Conservation (phyloP, 1,140 invertebrate species). For the Drepana arcuata region DNA sequence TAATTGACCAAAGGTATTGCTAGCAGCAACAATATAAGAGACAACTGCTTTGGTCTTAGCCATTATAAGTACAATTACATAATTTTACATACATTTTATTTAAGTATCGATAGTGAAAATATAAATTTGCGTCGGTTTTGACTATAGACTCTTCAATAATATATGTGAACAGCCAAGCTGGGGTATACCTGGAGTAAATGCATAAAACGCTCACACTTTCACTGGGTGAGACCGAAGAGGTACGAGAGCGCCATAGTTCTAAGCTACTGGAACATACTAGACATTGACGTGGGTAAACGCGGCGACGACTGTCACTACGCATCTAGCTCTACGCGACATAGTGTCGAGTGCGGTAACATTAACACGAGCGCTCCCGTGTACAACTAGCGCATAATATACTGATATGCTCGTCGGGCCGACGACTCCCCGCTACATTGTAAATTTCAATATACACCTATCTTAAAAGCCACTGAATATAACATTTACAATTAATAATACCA, state of each 20-base stretch:
- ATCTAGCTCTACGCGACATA: conserved; percentile 40
- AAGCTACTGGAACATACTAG: conserved; percentile 57
- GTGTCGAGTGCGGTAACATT: conserved; percentile 41
- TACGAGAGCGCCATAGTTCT: conserved; percentile 21
- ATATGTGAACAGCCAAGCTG: conserved; percentile 39
- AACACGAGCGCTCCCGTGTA: conserved; percentile 28
- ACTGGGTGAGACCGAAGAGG: conserved; percentile 34
- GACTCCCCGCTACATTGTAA: neutral
- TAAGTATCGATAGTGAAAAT: too few relatives aligned
- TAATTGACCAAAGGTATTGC: conserved; percentile 71
- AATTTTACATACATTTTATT: conserved; percentile 33
- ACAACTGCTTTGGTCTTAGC: conserved; percentile 61
- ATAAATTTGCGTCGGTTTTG: too few relatives aligned
- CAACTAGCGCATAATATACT: conserved; percentile 26
- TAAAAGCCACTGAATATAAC: conserved; percentile 44
- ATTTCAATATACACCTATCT: conserved; percentile 37
- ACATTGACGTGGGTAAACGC: conserved; percentile 45
- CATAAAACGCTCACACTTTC: conserved; percentile 26
- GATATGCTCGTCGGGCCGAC: conserved; percentile 35
- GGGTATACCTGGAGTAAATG: conserved; percentile 28
- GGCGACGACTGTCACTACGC: conserved; percentile 35
- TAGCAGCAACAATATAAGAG: conserved; percentile 55
- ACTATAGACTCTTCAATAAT: too few relatives aligned
- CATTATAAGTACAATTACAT: conserved; percentile 48
- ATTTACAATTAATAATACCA: conserved; percentile 45